Base-by-base conservation (phyloP, 1,140 invertebrate genomes). In the Colletes gigas region DNA sequence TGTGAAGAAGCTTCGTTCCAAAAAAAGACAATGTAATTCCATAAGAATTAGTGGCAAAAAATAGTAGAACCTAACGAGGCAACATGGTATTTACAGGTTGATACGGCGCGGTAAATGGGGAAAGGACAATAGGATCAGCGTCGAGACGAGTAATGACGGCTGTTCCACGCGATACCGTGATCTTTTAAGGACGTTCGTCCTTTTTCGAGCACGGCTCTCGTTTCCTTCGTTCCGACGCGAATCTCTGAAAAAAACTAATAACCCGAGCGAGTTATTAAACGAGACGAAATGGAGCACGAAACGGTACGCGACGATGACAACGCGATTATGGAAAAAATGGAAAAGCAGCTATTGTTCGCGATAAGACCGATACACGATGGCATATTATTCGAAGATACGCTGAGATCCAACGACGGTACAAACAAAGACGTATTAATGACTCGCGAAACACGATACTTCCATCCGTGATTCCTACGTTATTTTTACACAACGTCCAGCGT, bases 391-490 rank as follows among this genome's bases (percentile, higher is more conserved):
- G 69, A n/a, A 73, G 69, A 73, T 79, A 50, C 39, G 39, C 59
- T 9, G 10, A 4, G 2, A 72, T 60, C 63, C 65, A 72, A 79
- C 9, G 47, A 19, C 15, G 57, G 47, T 19, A 44, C 44, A 73
- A 79, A 79, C 60, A 57, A 79, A 79, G 59, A 79, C 14, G 60
- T 39, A 72, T 79, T 73, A 79, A 79, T 73, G 69, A 55, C 52
- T 69, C 52, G n/a, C 72, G 50, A 79, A 79, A 71, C 14, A 1
- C 14, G 77, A 79, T 65, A 63, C 60, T 63, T 47, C 60, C 69
- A 55, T 9, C 17, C 60, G 19, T 39, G 59, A 44, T 60, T 47
- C 15, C 10, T 54, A 17, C 9, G 54, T 79, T 72, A 79, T 60
- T 70, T 55, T 79, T 67, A 3, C n/a, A 10, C n/a, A 10, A 60